Evolutionary conservation across 2,797 vertebrate genomes (phyloP).

Genomic region (Chiroxiphia lanceolata): DNA sequence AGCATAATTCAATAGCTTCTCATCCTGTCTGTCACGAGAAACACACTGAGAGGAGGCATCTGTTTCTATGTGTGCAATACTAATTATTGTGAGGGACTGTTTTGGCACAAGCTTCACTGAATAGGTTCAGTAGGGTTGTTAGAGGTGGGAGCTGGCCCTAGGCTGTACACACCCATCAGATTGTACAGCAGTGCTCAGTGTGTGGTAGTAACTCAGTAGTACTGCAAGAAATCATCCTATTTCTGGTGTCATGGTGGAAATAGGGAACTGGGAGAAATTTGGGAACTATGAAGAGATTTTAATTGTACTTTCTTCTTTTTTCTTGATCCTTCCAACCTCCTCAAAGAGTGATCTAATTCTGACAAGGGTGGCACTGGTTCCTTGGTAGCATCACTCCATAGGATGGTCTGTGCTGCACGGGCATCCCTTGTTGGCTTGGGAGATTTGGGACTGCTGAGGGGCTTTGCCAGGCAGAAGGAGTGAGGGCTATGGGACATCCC

Average conservation of each 20-base stretch:
- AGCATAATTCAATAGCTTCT: background rate
- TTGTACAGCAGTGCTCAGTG: background rate
- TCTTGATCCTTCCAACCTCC: background rate
- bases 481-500: background rate
- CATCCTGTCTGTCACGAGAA: background rate
- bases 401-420: background rate
- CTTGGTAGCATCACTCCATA: background rate
- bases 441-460: background rate
- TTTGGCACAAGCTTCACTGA: background rate
- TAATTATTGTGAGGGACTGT: background rate
- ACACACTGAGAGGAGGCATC: background rate
- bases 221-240: background rate
- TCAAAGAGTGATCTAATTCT: background rate
- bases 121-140: background rate
- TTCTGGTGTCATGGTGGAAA: background rate
- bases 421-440: fast-evolving
- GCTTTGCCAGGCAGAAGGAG: background rate
- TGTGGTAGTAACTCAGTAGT: background rate
- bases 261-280: background rate
- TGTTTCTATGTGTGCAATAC: background rate
- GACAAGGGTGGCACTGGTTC: background rate
- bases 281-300: background rate
- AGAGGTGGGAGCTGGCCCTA: background rate
- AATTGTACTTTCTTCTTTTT: background rate
- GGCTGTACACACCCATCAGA: background rate